Evolutionary conservation across 53 echinoderm and acorn worm species (phyloP).

Genomic region (Paracentrotus lividus): DNA sequence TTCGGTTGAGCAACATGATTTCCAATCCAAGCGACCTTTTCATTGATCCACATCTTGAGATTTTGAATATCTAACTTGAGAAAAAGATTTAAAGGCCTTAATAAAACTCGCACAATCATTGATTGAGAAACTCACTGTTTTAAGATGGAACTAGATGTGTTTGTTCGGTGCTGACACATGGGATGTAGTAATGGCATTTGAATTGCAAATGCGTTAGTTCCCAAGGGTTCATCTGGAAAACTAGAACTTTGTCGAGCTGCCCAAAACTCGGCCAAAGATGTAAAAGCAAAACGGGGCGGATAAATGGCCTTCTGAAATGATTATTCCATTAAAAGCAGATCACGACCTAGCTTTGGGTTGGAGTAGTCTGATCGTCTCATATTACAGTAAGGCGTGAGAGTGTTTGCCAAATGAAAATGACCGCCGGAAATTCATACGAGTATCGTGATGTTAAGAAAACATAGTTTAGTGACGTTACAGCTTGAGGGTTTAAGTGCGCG

Average conservation of each 20-base stretch:
- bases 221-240: constrained; percentile 3
- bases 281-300: not conserved
- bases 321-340: constrained; percentile 51
- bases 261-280: constrained; percentile 23
- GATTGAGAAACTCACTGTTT: not conserved
- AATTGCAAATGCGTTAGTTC: constrained; percentile 25
- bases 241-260: not conserved
- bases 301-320: constrained; percentile 38
- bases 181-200: constrained; percentile 15
- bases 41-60: not conserved
- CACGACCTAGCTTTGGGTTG: constrained; percentile 15
- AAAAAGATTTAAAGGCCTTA: not conserved
- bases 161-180: not conserved
- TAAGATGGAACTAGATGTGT: constrained; percentile 30
- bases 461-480: constrained; percentile 51
- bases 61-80: not conserved
- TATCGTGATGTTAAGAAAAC: constrained; percentile 49
- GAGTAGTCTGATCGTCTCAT: constrained; percentile 37
- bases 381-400: constrained; percentile 20
- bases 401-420: constrained; percentile 27
- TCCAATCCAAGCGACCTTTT: not conserved
- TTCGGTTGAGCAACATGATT: not conserved
- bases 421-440: constrained; percentile 49
- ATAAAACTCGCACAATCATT: not conserved
- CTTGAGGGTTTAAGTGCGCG: not conserved